Base-by-base conservation (phyloP, 2,113 vertebrate genomes). In the Haliaeetus leucogaster region DNA sequence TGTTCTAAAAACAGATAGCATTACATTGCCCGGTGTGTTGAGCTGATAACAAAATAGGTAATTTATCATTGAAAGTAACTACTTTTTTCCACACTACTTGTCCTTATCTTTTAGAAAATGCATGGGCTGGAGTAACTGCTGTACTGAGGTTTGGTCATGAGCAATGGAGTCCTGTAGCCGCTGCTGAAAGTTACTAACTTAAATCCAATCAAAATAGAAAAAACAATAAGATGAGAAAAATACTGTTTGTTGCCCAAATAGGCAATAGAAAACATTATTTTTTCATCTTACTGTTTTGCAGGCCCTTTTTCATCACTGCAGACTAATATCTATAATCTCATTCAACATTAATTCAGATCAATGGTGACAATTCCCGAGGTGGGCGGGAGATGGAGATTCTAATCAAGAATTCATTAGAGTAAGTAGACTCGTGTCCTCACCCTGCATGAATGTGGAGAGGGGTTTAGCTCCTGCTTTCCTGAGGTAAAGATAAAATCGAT, bases 31-130 rank as follows among this genome's bases (percentile, higher is more conserved):
- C 32, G 42, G 4, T 76, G 47, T 68, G 21, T 79, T 88, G 36
- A 93, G 20, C 43, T 95, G 89, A 89, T 91, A 96, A 81, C 56
- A 92, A 91, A 82, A 68, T 19, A 95, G 34, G 16, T 34, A 83
- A 91, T 82, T 91, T 62, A 45, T 42, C 52, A 85, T 10, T 82
- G 34, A 84, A 90, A 87, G 27, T 45, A 78, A 25, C 14, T 65
- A 32, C 4, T 50, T 82, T 55, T 62, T 48, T 15, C 53, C 40
- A 22, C 65, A 9, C 3, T 63, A 25, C 32, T 72, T 77, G 12
- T 36, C 52, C 45, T 84, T 82, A 45, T 87, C 40, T 88, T 86
- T 62, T 45, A 47, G 55, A 83, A 96, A 90, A 87, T 17, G 10
- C 30, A 14, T 42, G 34, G 42, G 14, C 50, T 86, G 43, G 18